Evolutionary conservation across 2,797 vertebrate species (phyloP).

Genomic region (Tenualosa ilisha): DNA sequence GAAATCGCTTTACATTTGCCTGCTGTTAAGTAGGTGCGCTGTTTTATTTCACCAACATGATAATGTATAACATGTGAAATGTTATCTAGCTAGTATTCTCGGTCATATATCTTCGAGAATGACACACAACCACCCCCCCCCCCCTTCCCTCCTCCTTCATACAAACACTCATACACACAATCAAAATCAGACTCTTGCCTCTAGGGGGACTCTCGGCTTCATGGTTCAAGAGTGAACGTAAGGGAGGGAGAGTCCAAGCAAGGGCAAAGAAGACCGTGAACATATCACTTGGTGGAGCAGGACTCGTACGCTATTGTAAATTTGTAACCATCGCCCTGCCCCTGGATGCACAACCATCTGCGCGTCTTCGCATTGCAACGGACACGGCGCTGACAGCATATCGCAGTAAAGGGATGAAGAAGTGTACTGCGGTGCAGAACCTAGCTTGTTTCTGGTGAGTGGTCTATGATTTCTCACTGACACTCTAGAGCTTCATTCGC

Average conservation of each 20-base stretch:
- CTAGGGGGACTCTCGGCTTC: slow-evolving; percentile 67
- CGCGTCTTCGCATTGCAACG: neutral
- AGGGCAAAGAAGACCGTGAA: slow-evolving; percentile 42
- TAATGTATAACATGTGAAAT: neutral
- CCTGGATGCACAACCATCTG: slow-evolving; percentile 31
- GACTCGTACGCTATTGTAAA: slow-evolving; percentile 32
- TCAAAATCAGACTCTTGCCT: slow-evolving; percentile 41
- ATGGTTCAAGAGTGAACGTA: slow-evolving; percentile 23
- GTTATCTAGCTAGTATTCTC: neutral
- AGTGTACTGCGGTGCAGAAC: slow-evolving; percentile 20
- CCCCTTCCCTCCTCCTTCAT: neutral
- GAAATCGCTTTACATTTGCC: neutral
- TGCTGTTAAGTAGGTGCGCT: neutral
- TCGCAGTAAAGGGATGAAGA: slow-evolving; percentile 1
- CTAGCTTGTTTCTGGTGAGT: slow-evolving; percentile 24
- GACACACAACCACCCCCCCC: neutral
- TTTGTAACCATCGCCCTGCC: slow-evolving; percentile 37
- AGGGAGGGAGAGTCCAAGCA: slow-evolving; percentile 46
- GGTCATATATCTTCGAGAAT: neutral
- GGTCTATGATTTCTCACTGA: neutral
- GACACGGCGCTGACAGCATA: slow-evolving; percentile 8
- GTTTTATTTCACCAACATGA: neutral
- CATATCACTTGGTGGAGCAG: slow-evolving; percentile 28
- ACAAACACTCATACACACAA: neutral
- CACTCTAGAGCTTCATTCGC: neutral